A percentile compares a stretch with the other conserved stretches of the same genome.
phyloP scores from a whole-genome alignment of 2,113 vertebrate genomes.

The Lipophrys pholis region DNA sequence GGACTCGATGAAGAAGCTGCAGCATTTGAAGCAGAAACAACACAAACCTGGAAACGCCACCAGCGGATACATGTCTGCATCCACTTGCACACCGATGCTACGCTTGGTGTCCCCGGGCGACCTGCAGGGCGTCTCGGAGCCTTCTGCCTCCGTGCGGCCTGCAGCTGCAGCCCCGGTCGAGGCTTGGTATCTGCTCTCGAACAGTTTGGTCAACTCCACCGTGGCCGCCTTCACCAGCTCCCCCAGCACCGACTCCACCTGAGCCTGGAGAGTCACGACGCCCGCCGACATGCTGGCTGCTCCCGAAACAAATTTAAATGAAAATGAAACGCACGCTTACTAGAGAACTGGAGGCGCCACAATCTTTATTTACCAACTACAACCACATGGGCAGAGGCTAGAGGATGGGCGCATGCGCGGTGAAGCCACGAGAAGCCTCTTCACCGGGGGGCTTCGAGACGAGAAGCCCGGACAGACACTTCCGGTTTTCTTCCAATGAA shows the following conservation, averaged over 20 bases:
- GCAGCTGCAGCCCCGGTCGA: conserved; percentile 18
- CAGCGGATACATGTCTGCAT: neutral
- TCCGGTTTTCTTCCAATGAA: no score
- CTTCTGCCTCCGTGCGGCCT: neutral
- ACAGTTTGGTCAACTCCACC: conserved; percentile 80
- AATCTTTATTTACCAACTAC: conserved; percentile 61
- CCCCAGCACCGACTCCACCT: conserved; percentile 79
- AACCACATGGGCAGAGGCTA: conserved; percentile 60
- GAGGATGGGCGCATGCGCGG: conserved; percentile 57
- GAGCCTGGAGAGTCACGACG: conserved; percentile 64
- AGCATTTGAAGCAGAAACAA: neutral
- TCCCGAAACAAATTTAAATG: neutral
- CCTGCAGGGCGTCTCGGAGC: neutral
- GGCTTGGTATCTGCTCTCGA: conserved; percentile 73
- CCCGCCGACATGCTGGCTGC: conserved; percentile 63
- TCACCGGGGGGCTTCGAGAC: no score
- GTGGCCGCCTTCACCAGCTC: conserved; percentile 77
- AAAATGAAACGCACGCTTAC: no score
- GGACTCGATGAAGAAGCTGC: conserved; percentile 37
- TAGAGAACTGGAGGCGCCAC: no score
- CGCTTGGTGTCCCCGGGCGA: conserved; percentile 34
- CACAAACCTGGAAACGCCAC: conserved; percentile 42
- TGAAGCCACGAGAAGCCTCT: no score
- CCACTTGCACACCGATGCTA: conserved; percentile 81
- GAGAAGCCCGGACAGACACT: no score